A percentile compares a stretch with the other conserved stretches of the same genome.
Conservation (phyloP, 1,140 invertebrate species). For the Magallana gigas region DNA sequence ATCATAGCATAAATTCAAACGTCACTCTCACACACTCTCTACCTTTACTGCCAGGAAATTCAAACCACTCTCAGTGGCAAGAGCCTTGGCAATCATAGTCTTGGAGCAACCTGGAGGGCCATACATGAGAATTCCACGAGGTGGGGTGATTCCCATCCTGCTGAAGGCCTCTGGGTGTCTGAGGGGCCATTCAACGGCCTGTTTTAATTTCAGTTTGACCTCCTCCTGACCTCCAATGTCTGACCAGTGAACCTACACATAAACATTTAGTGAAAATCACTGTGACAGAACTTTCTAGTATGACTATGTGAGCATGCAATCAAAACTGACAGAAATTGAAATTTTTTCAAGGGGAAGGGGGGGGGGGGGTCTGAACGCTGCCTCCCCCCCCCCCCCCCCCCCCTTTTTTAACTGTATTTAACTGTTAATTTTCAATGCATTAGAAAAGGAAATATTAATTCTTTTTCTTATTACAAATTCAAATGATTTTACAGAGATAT, state of each 20-base stretch:
- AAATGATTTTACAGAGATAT: no score
- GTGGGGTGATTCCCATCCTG: conserved; percentile 82
- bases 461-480: no score
- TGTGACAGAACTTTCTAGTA: no score
- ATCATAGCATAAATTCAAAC: no score
- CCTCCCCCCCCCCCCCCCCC: no score
- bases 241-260: conserved; percentile 84
- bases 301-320: no score
- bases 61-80: conserved; percentile 83
- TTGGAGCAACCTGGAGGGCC: conserved; percentile 89
- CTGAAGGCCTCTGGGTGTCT: conserved; percentile 85
- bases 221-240: conserved; percentile 95
- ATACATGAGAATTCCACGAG: conserved; percentile 85
- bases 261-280: not conserved
- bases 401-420: no score
- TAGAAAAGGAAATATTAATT: no score
- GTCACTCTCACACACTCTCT: not conserved
- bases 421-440: no score
- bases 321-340: no score
- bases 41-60: conserved; percentile 82
- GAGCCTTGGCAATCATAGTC: conserved; percentile 85
- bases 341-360: no score
- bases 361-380: no score
- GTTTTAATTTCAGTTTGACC: conserved; percentile 91
- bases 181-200: conserved; percentile 96